These are phyloP conservation scores for Loriculus beryllinus DNA, from an alignment of 2,797 vertebrate species.

Conservation along the genomic window DNA sequence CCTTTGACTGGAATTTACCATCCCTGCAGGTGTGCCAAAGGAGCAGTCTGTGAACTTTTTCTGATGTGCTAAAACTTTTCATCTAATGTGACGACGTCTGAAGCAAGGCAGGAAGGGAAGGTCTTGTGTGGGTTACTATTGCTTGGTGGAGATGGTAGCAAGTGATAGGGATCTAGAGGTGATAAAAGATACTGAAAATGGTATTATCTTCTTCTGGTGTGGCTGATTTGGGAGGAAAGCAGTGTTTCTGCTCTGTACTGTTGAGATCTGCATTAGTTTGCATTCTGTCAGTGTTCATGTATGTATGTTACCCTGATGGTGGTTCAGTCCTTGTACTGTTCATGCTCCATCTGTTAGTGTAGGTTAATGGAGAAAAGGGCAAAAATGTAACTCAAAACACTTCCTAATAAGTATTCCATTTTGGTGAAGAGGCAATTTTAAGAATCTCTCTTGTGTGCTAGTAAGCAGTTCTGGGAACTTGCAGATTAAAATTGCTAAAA, in stretches of 20 bases:
- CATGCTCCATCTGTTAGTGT: accelerated
- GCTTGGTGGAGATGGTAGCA: neutral
- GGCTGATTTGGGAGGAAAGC: neutral
- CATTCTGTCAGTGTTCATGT: neutral
- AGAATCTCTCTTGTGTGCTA: neutral
- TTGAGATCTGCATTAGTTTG: neutral
- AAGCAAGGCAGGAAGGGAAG: neutral
- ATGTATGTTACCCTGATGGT: neutral
- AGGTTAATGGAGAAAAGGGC: neutral
- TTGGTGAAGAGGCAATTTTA: neutral
- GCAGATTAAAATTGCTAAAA: neutral
- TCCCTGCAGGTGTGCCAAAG: neutral
- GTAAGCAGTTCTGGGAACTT: neutral
- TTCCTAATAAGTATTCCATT: neutral
- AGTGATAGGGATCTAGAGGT: neutral
- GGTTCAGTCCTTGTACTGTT: neutral
- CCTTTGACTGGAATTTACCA: neutral
- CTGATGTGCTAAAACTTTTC: neutral
- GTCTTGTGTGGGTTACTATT: accelerated
- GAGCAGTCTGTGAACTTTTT: accelerated
- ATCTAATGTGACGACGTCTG: neutral
- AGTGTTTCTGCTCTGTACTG: neutral
- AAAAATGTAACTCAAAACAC: accelerated
- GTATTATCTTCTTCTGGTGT: neutral
- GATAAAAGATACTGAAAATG: neutral